Base-by-base conservation (phyloP, 2,888 invertebrate species). In the Geotrupes spiniger region DNA sequence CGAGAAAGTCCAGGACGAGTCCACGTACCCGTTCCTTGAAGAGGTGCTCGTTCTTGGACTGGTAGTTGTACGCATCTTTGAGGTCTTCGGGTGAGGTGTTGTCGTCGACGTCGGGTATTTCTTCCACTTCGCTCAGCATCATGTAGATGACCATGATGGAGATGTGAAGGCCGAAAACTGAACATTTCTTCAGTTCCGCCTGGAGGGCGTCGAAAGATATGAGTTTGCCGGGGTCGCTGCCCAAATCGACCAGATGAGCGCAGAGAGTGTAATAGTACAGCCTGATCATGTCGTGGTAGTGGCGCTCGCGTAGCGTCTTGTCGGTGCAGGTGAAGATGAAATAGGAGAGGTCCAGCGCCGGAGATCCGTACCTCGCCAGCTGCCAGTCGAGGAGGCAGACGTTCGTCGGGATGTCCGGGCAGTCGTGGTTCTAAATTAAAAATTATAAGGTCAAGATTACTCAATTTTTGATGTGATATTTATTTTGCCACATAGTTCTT, bases 241-340 rank as follows among this genome's bases (percentile, higher is more conserved):
- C 61, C 16, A 62, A 60, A 38, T 53, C 46, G 16, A 27, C 25
- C 2, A 66, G 51, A 43, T 47, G 49, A 1, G 53, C 53, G 2
- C 52, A 53, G 17, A 70, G 48, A 1, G 63, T 54, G 14, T 61
- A 44, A 48, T 69, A 58, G 51, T 71, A 71, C 12, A 42, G 15
- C 15, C 28, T 41, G n/a, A 46, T 46, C 36, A 42, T 26, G 4
- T 42, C 16, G 16, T 47, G 28, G 17, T 42, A 41, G 25, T 47
- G 42, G 27, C 36, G 16, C 8, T 41, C 37, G 9, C 41, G 17
- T 12, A 36, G 21, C 10, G 10, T 8, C 12, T 47, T 15, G 16
- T 33, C 36, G 5, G 47, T 42, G 36, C 36, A 47, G 2, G 47
- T 41, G 41, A 27, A 47, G 9, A 47, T 12, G 12, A 47, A 47